Percentiles rank a stretch among this genome's conserved stretches.
Evolutionary conservation across 2,888 invertebrate species (phyloP).

Genomic region (Nemotelus pantherinus): DNA sequence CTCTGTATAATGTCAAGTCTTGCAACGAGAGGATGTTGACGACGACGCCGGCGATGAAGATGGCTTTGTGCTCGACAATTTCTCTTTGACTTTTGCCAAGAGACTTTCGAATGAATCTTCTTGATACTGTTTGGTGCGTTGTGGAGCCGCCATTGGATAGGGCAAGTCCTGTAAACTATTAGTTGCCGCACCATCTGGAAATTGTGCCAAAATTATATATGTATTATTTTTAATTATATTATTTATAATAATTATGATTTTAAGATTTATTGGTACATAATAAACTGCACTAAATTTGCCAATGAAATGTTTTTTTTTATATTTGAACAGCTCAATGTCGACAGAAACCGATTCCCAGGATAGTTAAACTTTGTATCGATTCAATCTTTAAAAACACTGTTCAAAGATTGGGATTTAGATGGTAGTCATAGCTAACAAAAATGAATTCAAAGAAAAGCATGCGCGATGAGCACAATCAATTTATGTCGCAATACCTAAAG

Average conservation of each 20-base stretch:
- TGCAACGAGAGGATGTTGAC: conserved; percentile 19
- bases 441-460: too few relatives aligned
- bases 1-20: conserved; percentile 36
- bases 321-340: background rate
- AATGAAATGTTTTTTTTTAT: conserved; percentile 16
- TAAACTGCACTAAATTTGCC: too few relatives aligned
- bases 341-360: background rate
- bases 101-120: conserved; percentile 63
- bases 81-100: conserved; percentile 61
- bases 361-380: too few relatives aligned
- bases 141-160: conserved; percentile 53
- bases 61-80: conserved; percentile 55
- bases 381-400: too few relatives aligned
- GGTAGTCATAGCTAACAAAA: too few relatives aligned
- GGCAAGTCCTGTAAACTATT: conserved; percentile 61
- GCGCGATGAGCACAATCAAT: too few relatives aligned
- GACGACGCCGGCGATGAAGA: conserved; percentile 6
- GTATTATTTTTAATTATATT: background rate
- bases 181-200: conserved; percentile 62
- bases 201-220: background rate
- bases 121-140: conserved; percentile 46
- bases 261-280: too few relatives aligned
- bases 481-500: too few relatives aligned
- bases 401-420: too few relatives aligned
- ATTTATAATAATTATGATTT: too few relatives aligned